Percentiles rank a stretch among this genome's conserved stretches.
Conservation (phyloP, 1,140 invertebrate genomes). For the Drosophila tani region DNA sequence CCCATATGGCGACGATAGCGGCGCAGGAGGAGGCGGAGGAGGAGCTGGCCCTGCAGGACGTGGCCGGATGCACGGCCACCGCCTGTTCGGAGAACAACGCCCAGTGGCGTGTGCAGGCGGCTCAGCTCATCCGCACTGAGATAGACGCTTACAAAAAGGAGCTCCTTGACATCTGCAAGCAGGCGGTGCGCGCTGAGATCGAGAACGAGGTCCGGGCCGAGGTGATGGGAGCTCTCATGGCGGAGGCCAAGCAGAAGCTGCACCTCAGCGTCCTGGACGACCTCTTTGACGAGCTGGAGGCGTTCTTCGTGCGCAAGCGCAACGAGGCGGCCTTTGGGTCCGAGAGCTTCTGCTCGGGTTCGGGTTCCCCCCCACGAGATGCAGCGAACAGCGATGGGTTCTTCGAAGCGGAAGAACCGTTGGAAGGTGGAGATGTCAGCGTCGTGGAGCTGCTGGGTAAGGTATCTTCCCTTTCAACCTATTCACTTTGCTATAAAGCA, state of each 20-base stretch:
- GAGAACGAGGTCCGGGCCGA: slow-evolving; percentile 61
- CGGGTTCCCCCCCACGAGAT: slow-evolving; percentile 18
- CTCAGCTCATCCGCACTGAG: slow-evolving; percentile 44
- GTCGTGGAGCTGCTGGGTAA: slow-evolving; percentile 53
- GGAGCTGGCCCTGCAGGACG: slow-evolving; percentile 25
- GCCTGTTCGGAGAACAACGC: slow-evolving; percentile 57
- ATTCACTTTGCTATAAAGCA: background rate
- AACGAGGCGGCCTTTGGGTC: slow-evolving; percentile 39
- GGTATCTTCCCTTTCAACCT: background rate
- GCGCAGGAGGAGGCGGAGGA: slow-evolving; percentile 14
- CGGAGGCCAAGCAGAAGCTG: slow-evolving; percentile 40
- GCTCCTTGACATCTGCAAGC: slow-evolving; percentile 35
- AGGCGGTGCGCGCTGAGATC: slow-evolving; percentile 61
- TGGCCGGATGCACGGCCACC: slow-evolving; percentile 18
- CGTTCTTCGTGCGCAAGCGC: slow-evolving; percentile 58
- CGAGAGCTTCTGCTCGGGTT: slow-evolving; percentile 35
- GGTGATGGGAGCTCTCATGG: slow-evolving; percentile 25
- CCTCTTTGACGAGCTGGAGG: slow-evolving; percentile 61
- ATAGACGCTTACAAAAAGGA: slow-evolving; percentile 60
- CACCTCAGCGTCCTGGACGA: slow-evolving; percentile 55
- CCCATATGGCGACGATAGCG: background rate
- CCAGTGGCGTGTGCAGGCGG: slow-evolving; percentile 57
- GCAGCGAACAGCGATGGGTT: background rate
- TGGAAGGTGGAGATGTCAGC: background rate
- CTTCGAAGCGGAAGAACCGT: background rate